Evolutionary conservation across 2,797 vertebrate species (phyloP).

Genomic region (Heteromormyrus szaboi): DNA sequence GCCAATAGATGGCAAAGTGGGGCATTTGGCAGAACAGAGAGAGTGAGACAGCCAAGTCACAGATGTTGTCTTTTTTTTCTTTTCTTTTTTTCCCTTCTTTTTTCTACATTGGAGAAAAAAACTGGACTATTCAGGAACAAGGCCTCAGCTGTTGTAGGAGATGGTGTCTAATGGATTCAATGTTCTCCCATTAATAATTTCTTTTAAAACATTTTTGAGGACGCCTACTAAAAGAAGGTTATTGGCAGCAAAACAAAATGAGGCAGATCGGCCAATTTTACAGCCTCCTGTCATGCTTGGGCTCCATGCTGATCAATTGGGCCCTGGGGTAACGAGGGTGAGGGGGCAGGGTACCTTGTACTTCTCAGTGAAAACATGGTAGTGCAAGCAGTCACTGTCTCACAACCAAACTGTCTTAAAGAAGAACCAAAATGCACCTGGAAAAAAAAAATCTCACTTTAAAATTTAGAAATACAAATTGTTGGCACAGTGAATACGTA

Average conservation of each 20-base stretch:
- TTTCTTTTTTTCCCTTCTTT: slow-evolving; percentile 60
- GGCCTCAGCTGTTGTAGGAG: slow-evolving; percentile 75
- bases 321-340: slow-evolving; percentile 28
- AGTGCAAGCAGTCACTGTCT: background rate
- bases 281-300: slow-evolving; percentile 37
- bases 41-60: slow-evolving; percentile 50
- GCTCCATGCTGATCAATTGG: slow-evolving; percentile 30
- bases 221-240: slow-evolving; percentile 70
- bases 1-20: slow-evolving; percentile 56
- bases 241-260: slow-evolving; percentile 61
- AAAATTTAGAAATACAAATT: background rate
- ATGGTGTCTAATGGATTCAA: slow-evolving; percentile 73
- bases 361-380: slow-evolving; percentile 15
- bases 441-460: background rate
- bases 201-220: slow-evolving; percentile 72
- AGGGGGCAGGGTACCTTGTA: background rate
- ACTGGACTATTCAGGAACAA: slow-evolving; percentile 54
- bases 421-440: background rate
- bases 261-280: slow-evolving; percentile 55
- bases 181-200: slow-evolving; percentile 77
- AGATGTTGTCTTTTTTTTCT: slow-evolving; percentile 69
- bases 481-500: background rate
- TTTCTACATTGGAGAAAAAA: slow-evolving; percentile 13
- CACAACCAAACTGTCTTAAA: background rate
- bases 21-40: slow-evolving; percentile 29